Evolutionary conservation across 92 coral and sea anemone species (phyloP).

Genomic region (Palythoa caribaeorum): DNA sequence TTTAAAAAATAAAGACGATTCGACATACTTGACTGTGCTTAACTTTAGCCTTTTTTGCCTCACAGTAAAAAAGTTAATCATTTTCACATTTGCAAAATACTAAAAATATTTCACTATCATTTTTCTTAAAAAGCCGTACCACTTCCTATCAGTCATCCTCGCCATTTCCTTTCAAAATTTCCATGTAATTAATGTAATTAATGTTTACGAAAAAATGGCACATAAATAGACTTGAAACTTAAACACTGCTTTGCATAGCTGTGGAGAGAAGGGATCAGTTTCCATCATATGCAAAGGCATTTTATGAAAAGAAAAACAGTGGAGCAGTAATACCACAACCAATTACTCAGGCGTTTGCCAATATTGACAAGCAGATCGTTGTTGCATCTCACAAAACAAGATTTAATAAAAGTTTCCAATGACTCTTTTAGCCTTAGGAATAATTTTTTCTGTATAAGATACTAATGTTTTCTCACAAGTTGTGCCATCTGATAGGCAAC

Average conservation of each 20-base stretch:
- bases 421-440: background rate
- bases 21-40: background rate
- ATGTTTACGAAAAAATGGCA: too few relatives aligned
- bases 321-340: background rate
- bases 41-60: background rate
- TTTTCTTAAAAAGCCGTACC: conserved; percentile 6
- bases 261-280: background rate
- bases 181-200: too few relatives aligned
- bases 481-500: background rate
- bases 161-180: too few relatives aligned
- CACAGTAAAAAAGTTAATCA: background rate
- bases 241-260: conserved; percentile 6
- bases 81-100: background rate
- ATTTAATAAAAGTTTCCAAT: background rate
- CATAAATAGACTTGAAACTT: too few relatives aligned
- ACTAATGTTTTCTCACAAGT: background rate
- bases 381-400: conserved; percentile 6
- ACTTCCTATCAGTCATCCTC: too few relatives aligned
- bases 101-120: background rate
- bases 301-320: conserved; percentile 5
- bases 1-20: background rate
- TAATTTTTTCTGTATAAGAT: background rate
- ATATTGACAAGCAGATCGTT: conserved; percentile 2
- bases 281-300: conserved; percentile 13
- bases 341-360: background rate